A percentile compares a stretch with the other conserved stretches of the same genome.
phyloP scores from a whole-genome alignment of 2,888 invertebrate species.

The Oscheius onirici region DNA sequence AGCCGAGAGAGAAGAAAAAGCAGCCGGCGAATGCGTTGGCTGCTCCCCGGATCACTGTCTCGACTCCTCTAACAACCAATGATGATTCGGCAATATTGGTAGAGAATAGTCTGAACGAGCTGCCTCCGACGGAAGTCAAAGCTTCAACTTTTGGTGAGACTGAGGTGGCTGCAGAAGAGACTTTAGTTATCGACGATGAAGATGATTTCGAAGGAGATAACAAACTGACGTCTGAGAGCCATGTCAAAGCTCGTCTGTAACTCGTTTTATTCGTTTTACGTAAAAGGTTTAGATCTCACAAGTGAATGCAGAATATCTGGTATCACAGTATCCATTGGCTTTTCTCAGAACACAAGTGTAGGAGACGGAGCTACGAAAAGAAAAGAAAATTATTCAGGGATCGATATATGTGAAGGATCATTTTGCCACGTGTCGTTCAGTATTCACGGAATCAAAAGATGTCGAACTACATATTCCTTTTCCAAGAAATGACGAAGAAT shows the following conservation, averaged over 20 bases:
- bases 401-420: constrained; percentile 66
- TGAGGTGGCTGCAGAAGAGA: constrained; percentile 23
- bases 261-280: background rate
- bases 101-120: background rate
- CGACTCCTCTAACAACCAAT: background rate
- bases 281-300: constrained; percentile 47
- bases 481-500: constrained; percentile 58
- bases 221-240: constrained; percentile 20
- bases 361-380: too few species aligned
- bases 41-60: constrained; percentile 6
- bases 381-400: too few species aligned
- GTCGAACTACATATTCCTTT: constrained; percentile 65
- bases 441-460: constrained; percentile 42
- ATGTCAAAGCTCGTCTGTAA: constrained; percentile 28
- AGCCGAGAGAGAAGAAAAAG: background rate
- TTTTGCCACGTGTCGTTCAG: constrained; percentile 45
- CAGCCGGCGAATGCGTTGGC: constrained; percentile 5
- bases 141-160: constrained; percentile 8
- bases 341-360: constrained; percentile 58
- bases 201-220: constrained; percentile 37
- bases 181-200: constrained; percentile 50
- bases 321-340: constrained; percentile 57
- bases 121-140: constrained; percentile 14
- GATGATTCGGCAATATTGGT: background rate
- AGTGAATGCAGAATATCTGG: constrained; percentile 69